Evolutionary conservation across 2,888 invertebrate species (phyloP), one percentile per base, ranked within the genome.

Genomic region (Gonocerus acuteangulatus): DNA sequence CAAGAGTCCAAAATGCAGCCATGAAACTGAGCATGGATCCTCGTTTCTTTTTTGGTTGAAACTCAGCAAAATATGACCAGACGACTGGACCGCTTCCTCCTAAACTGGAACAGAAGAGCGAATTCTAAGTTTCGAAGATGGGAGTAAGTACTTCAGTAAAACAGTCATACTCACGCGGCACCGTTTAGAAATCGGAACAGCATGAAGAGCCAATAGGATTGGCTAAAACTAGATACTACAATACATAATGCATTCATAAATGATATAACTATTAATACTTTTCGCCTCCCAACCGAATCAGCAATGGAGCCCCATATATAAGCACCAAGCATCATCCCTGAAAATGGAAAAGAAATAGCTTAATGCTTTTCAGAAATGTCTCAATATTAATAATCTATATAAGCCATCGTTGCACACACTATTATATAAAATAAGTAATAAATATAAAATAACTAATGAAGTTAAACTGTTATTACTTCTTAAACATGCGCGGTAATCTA

Each of bases 1-100:
- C 94, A 69, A 92, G 82, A 62, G 94, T 94, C 94, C 94, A 94
- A 76, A 93, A 94, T 57, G 92, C 92, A 62, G 94, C 93, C 86
- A 94, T 89, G 73, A 90, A 89, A 70, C 91, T 91, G 69, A 94
- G 78, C 92, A 93, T 93, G 58, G 89, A 87, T 56, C 94, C 94
- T 69, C 94, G 82, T 73, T 88, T 89, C 69, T 86, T 81, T 76
- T 89, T 91, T 61, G 93, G 92, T 76, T 94, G 93, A 75, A 94
- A 94, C 77, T 94, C 94, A 64, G 91, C 90, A 75, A 91, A 94
- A 76, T 94, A 94, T 19, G 93, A 89, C 89, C 93, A 94, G 75
- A 94, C 90, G 67, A 94, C 92, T 63, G 94, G 94, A 73, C 93
- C 87, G 71, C 88, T 89, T 66, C 90, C 90, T 69, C 90, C 90